A percentile compares a stretch with the other conserved stretches of the same genome.
Conservation (phyloP, 1,140 invertebrate genomes). For the Arctopsyche grandis region DNA sequence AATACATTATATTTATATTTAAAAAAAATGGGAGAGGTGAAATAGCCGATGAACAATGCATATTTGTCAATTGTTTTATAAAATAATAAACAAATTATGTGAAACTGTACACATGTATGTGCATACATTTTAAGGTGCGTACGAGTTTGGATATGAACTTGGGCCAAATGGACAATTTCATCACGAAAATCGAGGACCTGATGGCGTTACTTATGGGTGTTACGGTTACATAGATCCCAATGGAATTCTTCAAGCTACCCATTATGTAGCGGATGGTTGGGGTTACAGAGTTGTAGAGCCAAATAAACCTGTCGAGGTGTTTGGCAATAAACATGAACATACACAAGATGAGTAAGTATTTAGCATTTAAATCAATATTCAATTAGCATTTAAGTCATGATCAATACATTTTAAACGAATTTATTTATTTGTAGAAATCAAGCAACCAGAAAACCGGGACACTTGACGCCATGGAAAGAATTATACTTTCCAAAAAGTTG, state of each 20-base stretch:
- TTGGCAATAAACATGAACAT: slow-evolving; percentile 58
- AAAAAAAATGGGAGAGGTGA: too few species aligned
- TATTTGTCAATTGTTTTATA: neutral
- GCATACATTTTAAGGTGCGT: slow-evolving; percentile 70
- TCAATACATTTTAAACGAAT: neutral
- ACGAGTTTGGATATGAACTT: slow-evolving; percentile 79
- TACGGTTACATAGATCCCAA: slow-evolving; percentile 80
- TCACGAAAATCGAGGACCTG: slow-evolving; percentile 77
- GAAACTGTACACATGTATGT: too few species aligned
- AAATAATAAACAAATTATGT: neutral
- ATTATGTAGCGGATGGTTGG: slow-evolving; percentile 81
- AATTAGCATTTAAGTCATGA: too few species aligned
- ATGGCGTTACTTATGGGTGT: slow-evolving; percentile 81
- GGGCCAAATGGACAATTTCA: slow-evolving; percentile 80
- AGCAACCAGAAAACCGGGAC: slow-evolving; percentile 65
- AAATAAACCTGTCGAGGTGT: slow-evolving; percentile 75
- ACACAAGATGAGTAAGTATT: slow-evolving; percentile 14
- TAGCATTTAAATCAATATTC: too few species aligned
- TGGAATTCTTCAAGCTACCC: slow-evolving; percentile 72
- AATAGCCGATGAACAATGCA: neutral
- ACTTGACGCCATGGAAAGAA: slow-evolving; percentile 69
- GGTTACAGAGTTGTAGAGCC: slow-evolving; percentile 79
- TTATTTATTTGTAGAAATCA: slow-evolving; percentile 54
- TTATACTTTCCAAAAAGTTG: slow-evolving; percentile 73
- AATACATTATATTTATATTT: slow-evolving; percentile 19